Base-by-base conservation (phyloP, 2,113 vertebrate genomes). In the Sprattus sprattus region DNA sequence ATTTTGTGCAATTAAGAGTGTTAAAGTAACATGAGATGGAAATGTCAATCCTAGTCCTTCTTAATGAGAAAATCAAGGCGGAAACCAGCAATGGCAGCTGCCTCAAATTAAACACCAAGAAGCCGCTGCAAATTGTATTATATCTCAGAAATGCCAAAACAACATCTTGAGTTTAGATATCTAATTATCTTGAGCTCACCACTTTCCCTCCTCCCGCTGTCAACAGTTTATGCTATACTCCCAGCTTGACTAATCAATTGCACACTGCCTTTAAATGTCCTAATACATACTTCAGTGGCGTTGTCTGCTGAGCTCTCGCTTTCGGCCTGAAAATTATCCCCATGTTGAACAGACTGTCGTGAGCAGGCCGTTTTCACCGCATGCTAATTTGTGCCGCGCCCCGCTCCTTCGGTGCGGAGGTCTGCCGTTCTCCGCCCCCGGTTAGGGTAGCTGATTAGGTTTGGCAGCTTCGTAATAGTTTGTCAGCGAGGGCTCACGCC, bases 401-500 rank as follows among this genome's bases (percentile, higher is more conserved):
- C 28, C 71, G 28, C 28, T 78, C 71, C 71, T 39, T 39, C 0
- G 64, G n/a, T 15, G 71, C 5, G 28, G 67, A 75, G 25, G 67
- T 32, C 67, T 75, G 32, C 32, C 71, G 11, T 39, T 39, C 16
- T 78, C 13, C 71, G 4, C 71, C 32, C 44, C 84, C 22, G 89
- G 28, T 82, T 39, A 83, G 8, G 92, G 94, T 93, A 16, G 39
- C 80, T 93, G 94, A 94, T 95, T 92, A 92, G 91, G 89, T 93
- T 87, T 96, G 96, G 95, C 95, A 96, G 94, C 91, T 88, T 93
- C 93, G 92, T 94, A 95, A 92, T 94, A 92, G 85, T 52, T 94
- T 96, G 95, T 95, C 96, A 96, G 93, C 92, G 87, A 91, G 86
- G 92, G 92, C 96, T 94, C 67, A 20, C 92, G 88, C 20, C 92